phyloP scores from a whole-genome alignment of 2,797 vertebrate species.

The Bradypodion ventrale region DNA sequence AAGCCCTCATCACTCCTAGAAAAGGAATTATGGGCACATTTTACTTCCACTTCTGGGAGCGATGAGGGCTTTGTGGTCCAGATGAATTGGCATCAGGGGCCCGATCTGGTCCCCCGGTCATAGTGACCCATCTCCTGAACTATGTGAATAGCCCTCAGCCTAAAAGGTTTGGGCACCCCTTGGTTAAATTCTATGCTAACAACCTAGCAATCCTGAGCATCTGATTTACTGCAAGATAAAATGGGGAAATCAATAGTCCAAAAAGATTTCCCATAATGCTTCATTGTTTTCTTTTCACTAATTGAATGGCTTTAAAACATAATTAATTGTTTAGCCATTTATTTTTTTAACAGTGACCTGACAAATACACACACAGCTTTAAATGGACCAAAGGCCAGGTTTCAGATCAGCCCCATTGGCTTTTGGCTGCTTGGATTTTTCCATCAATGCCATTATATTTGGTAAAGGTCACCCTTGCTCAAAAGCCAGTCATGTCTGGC shows the following conservation, averaged over 20 bases:
- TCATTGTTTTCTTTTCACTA: constrained; percentile 43
- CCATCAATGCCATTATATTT: background rate
- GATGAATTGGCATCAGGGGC: no score
- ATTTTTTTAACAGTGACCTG: constrained; percentile 14
- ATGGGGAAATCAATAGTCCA: constrained; percentile 43
- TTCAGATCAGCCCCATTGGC: background rate
- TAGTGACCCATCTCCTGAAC: no score
- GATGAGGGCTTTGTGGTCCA: no score
- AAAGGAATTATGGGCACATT: no score
- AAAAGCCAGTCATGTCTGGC: no score
- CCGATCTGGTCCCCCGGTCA: no score
- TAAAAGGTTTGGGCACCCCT: no score
- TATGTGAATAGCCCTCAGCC: no score
- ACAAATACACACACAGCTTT: background rate
- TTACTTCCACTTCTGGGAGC: no score
- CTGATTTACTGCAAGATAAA: constrained; percentile 51
- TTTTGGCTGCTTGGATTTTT: background rate
- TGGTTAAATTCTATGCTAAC: constrained; percentile 28
- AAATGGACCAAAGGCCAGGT: background rate
- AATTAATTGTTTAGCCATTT: constrained; percentile 32
- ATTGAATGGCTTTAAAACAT: constrained; percentile 34
- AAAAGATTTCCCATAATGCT: constrained; percentile 35
- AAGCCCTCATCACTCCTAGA: no score
- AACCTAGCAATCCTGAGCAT: background rate
- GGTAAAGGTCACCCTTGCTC: no score